Conservation (phyloP, 2,888 invertebrate genomes). For the Stegophylla sp. region DNA sequence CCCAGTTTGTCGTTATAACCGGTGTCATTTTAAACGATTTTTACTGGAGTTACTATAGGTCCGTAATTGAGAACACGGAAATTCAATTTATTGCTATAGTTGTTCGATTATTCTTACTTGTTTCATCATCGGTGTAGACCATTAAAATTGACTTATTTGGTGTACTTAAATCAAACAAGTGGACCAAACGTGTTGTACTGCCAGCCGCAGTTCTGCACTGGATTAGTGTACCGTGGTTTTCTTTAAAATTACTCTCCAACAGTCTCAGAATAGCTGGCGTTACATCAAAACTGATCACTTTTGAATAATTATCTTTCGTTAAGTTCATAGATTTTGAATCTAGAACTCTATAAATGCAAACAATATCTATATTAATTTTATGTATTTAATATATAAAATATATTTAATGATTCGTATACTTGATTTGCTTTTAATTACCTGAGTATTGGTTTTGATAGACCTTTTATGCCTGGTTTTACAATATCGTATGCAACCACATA, state of each 20-base stretch:
- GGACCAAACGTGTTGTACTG: slow-evolving; percentile 61
- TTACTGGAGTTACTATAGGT: too few species aligned
- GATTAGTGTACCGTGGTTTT: slow-evolving; percentile 63
- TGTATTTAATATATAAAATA: not conserved
- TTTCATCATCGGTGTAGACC: slow-evolving; percentile 86
- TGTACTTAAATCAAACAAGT: slow-evolving; percentile 35
- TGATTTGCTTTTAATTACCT: slow-evolving; percentile 9
- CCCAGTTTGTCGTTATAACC: too few species aligned
- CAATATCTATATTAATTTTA: not conserved
- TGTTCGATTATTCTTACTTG: slow-evolving; percentile 60
- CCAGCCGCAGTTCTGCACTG: slow-evolving; percentile 59
- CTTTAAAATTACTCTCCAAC: slow-evolving; percentile 68
- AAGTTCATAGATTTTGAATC: slow-evolving; percentile 70
- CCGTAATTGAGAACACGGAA: not conserved
- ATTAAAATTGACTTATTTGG: slow-evolving; percentile 69
- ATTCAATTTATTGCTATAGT: not conserved
- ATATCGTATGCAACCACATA: slow-evolving; percentile 79
- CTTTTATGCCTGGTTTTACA: slow-evolving; percentile 74
- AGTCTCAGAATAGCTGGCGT: slow-evolving; percentile 87
- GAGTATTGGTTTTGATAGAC: slow-evolving; percentile 73
- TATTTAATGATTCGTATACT: too few species aligned
- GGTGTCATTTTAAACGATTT: too few species aligned
- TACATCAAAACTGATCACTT: slow-evolving; percentile 78
- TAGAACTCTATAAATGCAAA: slow-evolving; percentile 69
- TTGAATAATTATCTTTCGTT: slow-evolving; percentile 61